phyloP scores from a whole-genome alignment of 2,797 vertebrate genomes.

The Avahi laniger region DNA sequence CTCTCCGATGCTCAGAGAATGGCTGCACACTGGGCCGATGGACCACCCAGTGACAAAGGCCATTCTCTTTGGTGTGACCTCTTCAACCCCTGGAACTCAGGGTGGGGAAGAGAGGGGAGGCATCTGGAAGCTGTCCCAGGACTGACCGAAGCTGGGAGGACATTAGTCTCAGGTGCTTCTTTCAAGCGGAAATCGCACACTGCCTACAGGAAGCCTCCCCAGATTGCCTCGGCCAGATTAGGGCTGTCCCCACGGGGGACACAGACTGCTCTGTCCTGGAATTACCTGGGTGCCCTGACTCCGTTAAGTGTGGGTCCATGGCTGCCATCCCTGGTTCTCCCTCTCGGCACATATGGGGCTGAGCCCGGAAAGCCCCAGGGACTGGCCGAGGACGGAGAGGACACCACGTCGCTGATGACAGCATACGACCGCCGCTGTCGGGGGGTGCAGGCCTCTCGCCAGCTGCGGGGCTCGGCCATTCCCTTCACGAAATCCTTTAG shows the following conservation, averaged over 20 bases:
- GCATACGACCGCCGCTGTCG: accelerated
- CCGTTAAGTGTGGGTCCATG: accelerated
- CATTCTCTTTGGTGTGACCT: background rate
- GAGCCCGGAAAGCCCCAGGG: background rate
- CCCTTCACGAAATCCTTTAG: background rate
- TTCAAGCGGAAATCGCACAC: background rate
- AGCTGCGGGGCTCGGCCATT: background rate
- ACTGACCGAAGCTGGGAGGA: background rate
- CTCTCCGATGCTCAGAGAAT: background rate
- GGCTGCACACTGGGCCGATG: accelerated
- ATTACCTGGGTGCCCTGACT: background rate
- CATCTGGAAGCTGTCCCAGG: background rate
- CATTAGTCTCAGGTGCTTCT: background rate
- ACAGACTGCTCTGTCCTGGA: background rate
- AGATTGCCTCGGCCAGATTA: background rate
- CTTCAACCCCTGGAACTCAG: background rate
- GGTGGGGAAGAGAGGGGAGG: background rate
- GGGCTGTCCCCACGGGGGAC: background rate
- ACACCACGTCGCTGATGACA: accelerated
- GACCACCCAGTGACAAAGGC: background rate
- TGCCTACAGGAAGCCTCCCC: background rate
- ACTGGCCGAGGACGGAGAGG: background rate
- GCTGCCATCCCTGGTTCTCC: background rate
- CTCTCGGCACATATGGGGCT: background rate
- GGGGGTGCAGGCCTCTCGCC: background rate